These are phyloP conservation scores for Drosophila mayri DNA, from an alignment of 1,140 invertebrate genomes.

Conservation along the genomic window DNA sequence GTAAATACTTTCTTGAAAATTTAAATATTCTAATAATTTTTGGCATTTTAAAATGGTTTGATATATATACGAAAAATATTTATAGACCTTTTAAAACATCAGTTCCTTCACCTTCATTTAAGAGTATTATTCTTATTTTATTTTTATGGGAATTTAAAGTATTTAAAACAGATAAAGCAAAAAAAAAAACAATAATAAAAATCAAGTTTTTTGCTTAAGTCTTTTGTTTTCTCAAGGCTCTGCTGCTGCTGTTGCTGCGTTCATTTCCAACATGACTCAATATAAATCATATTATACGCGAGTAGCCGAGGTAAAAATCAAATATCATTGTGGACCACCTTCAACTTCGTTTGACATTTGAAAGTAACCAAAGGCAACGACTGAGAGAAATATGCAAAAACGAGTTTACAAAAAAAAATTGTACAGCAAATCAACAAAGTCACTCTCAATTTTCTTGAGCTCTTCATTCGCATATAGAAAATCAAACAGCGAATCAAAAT, in stretches of 20 bases:
- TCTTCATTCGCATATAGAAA: constrained; percentile 67
- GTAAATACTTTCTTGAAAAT: not conserved
- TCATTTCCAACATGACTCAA: constrained; percentile 72
- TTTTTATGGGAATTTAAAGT: not conserved
- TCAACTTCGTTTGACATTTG: constrained; percentile 81
- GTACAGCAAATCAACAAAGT: constrained; percentile 50
- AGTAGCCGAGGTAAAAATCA: constrained; percentile 35
- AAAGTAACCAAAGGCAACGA: constrained; percentile 63
- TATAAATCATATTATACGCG: constrained; percentile 66
- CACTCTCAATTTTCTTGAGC: constrained; percentile 71
- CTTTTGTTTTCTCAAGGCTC: constrained; percentile 67
- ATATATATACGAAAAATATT: not conserved
- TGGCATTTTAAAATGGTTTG: no score
- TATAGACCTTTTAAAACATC: not conserved
- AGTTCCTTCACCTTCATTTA: constrained; percentile 2
- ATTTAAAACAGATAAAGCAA: constrained; percentile 17
- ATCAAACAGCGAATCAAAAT: constrained; percentile 35
- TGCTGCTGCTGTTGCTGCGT: constrained; percentile 12
- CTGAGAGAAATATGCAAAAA: constrained; percentile 75
- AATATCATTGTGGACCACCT: constrained; percentile 76
- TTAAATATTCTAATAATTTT: not conserved
- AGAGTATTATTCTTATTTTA: no score
- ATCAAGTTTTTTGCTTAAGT: constrained; percentile 70
- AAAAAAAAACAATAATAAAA: constrained; percentile 3
- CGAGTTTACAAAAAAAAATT: constrained; percentile 60